These are phyloP conservation scores for Hedychridium roseum DNA, from an alignment of 2,888 invertebrate species.

Conservation along the genomic window DNA sequence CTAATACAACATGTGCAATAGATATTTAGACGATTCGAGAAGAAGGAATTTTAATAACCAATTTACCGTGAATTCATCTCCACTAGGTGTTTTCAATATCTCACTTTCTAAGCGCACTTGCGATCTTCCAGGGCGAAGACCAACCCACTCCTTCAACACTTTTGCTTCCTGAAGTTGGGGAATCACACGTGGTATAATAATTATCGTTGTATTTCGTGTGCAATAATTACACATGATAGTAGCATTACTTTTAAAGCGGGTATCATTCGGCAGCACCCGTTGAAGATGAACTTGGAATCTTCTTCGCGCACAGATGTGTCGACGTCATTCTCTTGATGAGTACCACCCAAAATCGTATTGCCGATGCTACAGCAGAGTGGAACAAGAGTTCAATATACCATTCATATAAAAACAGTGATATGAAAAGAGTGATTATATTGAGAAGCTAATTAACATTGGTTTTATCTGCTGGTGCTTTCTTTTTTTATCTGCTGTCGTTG, in stretches of 20 bases:
- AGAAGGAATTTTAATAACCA: slow-evolving; percentile 5
- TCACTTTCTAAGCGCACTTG: slow-evolving; percentile 73
- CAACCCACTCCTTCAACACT: slow-evolving; percentile 72
- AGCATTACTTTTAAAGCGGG: slow-evolving; percentile 74
- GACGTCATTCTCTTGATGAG: slow-evolving; percentile 74
- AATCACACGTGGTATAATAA: too few relatives aligned
- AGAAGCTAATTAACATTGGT: too few relatives aligned
- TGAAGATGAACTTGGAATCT: slow-evolving; percentile 71
- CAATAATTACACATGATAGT: too few relatives aligned
- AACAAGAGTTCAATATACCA: too few relatives aligned
- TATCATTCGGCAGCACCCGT: slow-evolving; percentile 70
- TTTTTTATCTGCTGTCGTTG: too few relatives aligned
- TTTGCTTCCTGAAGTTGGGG: slow-evolving; percentile 66
- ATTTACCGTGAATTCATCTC: slow-evolving; percentile 39
- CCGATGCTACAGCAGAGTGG: slow-evolving; percentile 68
- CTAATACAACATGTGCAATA: slow-evolving; percentile 44
- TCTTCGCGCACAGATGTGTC: slow-evolving; percentile 65
- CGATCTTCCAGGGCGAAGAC: slow-evolving; percentile 76
- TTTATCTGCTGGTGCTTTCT: too few relatives aligned
- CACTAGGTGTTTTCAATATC: slow-evolving; percentile 37
- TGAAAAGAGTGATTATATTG: too few relatives aligned
- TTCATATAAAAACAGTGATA: too few relatives aligned
- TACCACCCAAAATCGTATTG: slow-evolving; percentile 79
- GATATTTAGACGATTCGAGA: slow-evolving; percentile 3
- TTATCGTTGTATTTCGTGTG: not conserved